These are phyloP conservation scores for Lytechinus variegatus DNA, from an alignment of 35 echinoderm and acorn worm genomes.

Conservation along the genomic window DNA sequence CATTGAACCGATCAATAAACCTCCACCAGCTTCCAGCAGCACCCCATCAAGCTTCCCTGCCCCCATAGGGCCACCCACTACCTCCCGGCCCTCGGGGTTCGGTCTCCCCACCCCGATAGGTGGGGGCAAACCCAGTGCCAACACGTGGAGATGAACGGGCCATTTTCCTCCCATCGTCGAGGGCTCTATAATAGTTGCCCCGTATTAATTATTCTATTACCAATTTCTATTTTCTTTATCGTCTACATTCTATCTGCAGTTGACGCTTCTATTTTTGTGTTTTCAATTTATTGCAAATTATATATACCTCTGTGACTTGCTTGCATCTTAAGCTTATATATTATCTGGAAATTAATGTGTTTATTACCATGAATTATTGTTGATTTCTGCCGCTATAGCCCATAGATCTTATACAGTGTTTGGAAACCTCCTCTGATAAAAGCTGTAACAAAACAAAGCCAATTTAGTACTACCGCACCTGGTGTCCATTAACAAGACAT, in stretches of 20 bases:
- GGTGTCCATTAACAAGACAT: no score
- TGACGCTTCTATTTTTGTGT: conserved; percentile 7
- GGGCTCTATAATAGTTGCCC: background rate
- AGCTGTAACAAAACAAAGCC: no score
- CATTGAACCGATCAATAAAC: conserved; percentile 20
- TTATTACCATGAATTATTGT: background rate
- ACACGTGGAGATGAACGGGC: conserved; percentile 31
- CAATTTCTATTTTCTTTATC: background rate
- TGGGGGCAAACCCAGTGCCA: background rate
- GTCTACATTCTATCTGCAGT: conserved; percentile 3
- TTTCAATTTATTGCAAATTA: background rate
- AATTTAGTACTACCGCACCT: no score
- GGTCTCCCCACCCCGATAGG: conserved; percentile 35
- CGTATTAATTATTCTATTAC: background rate
- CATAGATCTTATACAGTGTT: no score
- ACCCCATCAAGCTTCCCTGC: background rate
- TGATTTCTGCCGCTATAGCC: background rate
- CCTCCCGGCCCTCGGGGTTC: background rate
- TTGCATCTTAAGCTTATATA: conserved; percentile 14
- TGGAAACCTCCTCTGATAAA: no score
- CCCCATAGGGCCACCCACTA: background rate
- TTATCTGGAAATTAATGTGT: background rate
- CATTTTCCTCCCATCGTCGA: background rate
- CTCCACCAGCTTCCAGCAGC: background rate
- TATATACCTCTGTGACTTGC: background rate